Evolutionary conservation across 2,113 vertebrate genomes (phyloP), one percentile per base, ranked within the genome.

Genomic region (Poeciliopsis retropinna): DNA sequence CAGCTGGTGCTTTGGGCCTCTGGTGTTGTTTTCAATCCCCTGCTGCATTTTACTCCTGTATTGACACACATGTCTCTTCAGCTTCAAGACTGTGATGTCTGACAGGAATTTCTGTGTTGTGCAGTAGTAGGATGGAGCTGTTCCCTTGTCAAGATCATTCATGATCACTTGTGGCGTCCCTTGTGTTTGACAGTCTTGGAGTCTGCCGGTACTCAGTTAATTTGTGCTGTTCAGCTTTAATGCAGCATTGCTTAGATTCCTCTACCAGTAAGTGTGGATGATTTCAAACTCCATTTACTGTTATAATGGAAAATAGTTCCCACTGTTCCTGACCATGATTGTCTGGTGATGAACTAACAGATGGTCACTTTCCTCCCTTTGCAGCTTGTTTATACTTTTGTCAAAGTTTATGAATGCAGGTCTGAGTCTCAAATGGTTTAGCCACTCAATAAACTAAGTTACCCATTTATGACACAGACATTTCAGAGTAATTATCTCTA

Each of bases 11-110:
- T 72, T 54, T 86, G 73, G 57, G 47, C 74, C 67, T 72, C 71
- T 74, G 60, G 68, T 74, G 81, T 74, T 32, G 77, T 81, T 77
- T 85, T 68, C 78, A 75, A 74, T 72, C 61, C 71, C 76, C 79
- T 0, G 10, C 81, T 69, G 78, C 80, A 70, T 13, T 71, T 62
- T 79, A 47, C 34, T 76, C 25, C 4, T 73, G 61, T 81, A 71
- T 64, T 75, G 69, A 80, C 80, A 85, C 78, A 72, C 61, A 60
- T 62, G 73, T 88, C 77, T 72, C 72, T 70, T 87, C 39, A 82
- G 75, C 62, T 75, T 76, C 64, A 79, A 84, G 69, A 67, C 67
- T 80, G 51, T 82, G 82, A 75, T 75, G 67, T 66, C 57, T 89
- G 81, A 88, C 72, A 80, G 79, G 70, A 61, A 57, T 70, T 66